phyloP scores from a whole-genome alignment of 2,113 vertebrate genomes.

The Scatophagus argus region DNA sequence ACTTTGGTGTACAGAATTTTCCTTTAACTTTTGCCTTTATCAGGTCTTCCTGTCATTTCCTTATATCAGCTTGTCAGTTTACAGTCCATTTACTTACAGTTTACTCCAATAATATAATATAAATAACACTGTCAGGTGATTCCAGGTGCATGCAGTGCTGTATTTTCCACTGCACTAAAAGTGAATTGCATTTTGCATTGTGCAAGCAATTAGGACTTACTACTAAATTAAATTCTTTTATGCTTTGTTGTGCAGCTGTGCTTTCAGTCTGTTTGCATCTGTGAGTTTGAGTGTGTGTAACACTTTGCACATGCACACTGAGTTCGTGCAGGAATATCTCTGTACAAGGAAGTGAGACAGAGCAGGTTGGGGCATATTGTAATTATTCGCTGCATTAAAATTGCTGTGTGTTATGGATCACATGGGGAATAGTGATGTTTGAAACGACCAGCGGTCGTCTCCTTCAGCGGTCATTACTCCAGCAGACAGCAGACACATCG shows the following conservation, averaged over 20 bases:
- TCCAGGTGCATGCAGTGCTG: background rate
- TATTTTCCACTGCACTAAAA: constrained; percentile 29
- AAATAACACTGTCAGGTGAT: background rate
- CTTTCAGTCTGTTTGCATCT: constrained; percentile 26
- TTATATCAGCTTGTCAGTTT: background rate
- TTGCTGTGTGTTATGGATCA: constrained; percentile 66
- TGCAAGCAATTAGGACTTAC: constrained; percentile 18
- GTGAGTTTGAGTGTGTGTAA: constrained; percentile 9
- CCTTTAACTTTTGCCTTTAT: no score
- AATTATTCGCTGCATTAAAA: constrained; percentile 81
- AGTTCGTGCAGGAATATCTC: constrained; percentile 10
- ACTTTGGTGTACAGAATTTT: background rate
- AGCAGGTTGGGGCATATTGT: constrained; percentile 71
- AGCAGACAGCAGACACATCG: constrained; percentile 55
- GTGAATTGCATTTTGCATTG: constrained; percentile 12
- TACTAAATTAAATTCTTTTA: constrained; percentile 32
- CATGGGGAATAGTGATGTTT: constrained; percentile 57
- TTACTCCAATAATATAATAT: no score
- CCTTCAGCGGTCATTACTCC: constrained; percentile 65
- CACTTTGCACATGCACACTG: constrained; percentile 9
- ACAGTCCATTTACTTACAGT: no score
- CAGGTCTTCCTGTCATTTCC: background rate
- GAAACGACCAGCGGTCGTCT: constrained; percentile 45
- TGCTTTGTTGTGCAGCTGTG: constrained; percentile 22
- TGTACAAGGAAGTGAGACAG: constrained; percentile 4